A percentile compares a stretch with the other conserved stretches of the same genome.
These are phyloP conservation scores for Diphyllodes magnificus DNA, from an alignment of 2,113 vertebrate genomes.

Conservation along the genomic window DNA sequence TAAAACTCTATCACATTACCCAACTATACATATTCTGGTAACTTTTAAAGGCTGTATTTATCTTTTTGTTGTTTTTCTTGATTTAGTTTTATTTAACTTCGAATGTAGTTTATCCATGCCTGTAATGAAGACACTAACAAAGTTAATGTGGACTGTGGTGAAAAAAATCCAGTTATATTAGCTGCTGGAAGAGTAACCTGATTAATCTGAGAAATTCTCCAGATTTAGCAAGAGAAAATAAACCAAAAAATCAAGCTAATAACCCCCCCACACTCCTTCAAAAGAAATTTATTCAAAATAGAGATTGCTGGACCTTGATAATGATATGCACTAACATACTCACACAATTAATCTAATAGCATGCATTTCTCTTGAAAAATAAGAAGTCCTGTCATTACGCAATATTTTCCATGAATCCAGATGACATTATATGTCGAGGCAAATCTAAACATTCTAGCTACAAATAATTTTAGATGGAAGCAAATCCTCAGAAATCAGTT, in stretches of 20 bases:
- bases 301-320: neutral
- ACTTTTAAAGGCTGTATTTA: neutral
- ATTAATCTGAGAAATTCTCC: neutral
- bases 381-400: neutral
- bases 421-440: neutral
- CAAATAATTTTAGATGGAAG: neutral
- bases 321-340: neutral
- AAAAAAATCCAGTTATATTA: neutral
- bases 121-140: neutral
- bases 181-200: neutral
- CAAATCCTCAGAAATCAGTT: neutral
- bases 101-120: neutral
- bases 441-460: neutral
- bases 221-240: neutral
- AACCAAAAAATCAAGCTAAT: neutral
- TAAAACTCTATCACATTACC: neutral
- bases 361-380: neutral
- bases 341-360: neutral
- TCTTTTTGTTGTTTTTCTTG: neutral
- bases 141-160: neutral
- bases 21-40: neutral
- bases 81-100: neutral
- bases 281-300: neutral
- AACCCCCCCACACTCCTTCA: accelerated
- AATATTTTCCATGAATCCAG: neutral